A percentile compares a stretch with the other conserved stretches of the same genome.
These are phyloP conservation scores for Lasioglossum malachurum DNA, from an alignment of 2,888 invertebrate species.

Conservation along the genomic window DNA sequence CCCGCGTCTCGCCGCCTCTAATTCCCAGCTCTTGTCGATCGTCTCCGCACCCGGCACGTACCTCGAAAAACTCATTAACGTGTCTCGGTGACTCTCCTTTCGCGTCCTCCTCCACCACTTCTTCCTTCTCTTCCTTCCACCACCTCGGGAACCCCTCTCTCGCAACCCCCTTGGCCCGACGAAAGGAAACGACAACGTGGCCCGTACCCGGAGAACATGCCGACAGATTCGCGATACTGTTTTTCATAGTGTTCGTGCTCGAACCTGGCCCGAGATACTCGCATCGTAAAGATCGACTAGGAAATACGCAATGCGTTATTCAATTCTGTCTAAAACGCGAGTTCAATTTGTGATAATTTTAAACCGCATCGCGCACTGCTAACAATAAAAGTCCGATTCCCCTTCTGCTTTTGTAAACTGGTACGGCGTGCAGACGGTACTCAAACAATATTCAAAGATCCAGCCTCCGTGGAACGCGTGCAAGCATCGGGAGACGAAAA, in stretches of 20 bases:
- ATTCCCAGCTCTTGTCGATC: conserved; percentile 80
- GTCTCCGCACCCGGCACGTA: conserved; percentile 80
- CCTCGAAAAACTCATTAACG: conserved; percentile 84
- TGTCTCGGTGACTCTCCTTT: conserved; percentile 71
- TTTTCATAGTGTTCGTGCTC: background rate
- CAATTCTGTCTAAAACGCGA: background rate
- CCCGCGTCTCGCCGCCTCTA: conserved; percentile 71
- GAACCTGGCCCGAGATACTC: background rate
- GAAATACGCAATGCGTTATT: background rate
- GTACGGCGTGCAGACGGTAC: background rate
- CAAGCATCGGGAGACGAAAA: background rate
- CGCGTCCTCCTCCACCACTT: conserved; percentile 5
- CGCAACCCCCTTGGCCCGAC: background rate
- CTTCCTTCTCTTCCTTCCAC: background rate
- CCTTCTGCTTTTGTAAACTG: background rate
- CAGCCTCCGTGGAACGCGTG: background rate
- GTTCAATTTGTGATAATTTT: background rate
- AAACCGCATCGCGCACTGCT: background rate
- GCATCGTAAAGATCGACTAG: background rate
- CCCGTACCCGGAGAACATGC: conserved; percentile 16
- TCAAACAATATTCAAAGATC: conserved; percentile 4
- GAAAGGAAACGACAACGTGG: conserved; percentile 39
- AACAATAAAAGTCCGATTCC: background rate
- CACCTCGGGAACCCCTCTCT: background rate
- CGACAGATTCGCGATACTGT: conserved; percentile 36